Base-by-base conservation (phyloP, 2,113 vertebrate genomes). In the Bubo bubo region DNA sequence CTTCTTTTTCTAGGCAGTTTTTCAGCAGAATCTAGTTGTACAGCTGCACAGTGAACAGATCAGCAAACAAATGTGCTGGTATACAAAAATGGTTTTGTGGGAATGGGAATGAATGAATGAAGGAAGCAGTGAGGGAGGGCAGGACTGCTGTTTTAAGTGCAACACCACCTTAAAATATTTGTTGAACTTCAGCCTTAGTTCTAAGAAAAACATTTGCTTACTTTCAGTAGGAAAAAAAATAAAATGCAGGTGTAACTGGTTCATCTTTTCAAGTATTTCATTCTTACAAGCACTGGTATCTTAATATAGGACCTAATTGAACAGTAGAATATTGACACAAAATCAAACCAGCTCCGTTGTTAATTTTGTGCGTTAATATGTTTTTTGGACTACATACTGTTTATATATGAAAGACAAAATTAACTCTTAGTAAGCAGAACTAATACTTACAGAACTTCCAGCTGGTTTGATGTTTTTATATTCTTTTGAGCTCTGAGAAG, bases 11-110 rank as follows among this genome's bases (percentile, higher is more conserved):
- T 89, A 24, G 41, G 21, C 39, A 67, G 5, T 81, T 95, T 95
- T 95, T 94, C 68, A 81, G 39, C 73, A 93, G 80, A 89, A 93
- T 75, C 20, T 95, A 58, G 56, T 95, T 91, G 89, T 87, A 90
- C 95, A 96, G 93, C 96, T 96, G 94, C 60, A 56, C 32, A 53
- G 47, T n/a, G 79, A 95, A 66, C 94, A 86, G 79, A 80, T 96
- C 86, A 93, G 91, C 96, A 96, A 97, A 96, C 87, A 96, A 86
- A 93, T 32, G 84, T 63, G 77, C 73, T 91, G 64, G 34, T 75
- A 13, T 43, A 52, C 80, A 64, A 18, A 97, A 93, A 64, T 70
- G 55, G 23, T 41, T 92, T 67, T 66, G 60, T 80, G 82, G 62
- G 67, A 88, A 56, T 60, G 84, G 39, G 43, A 93, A 55, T 0